Base-by-base conservation (phyloP, 2,888 invertebrate species). In the Gandaritis pyraliata region DNA sequence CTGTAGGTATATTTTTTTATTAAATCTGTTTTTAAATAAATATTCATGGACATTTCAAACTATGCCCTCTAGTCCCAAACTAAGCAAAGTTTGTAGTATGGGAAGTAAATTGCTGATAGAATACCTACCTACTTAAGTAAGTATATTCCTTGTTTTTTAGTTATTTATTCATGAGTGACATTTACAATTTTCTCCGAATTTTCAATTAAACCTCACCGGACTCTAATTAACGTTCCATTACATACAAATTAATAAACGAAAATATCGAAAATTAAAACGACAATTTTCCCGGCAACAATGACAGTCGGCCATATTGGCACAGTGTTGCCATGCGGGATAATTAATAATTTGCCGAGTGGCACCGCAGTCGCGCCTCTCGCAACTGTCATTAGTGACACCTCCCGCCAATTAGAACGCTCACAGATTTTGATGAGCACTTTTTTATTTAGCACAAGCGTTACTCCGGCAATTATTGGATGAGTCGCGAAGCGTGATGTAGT, bases 301-400 rank as follows among this genome's bases (percentile, higher is more conserved):
- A 78, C 72, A 71, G 82, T 83, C 87, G 79, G 88, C 89, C 87
- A 90, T 92, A 83, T 89, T 90, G 88, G 81, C 74, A 73, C 84
- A 79, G 88, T 90, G 90, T 88, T 90, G 83, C 90, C 89, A 90
- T 83, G 86, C 90, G 89, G 81, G 81, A 90, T 91, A 91, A 92
- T 91, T 90, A 91, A 88, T 90, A 91, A 90, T 91, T 90, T 87
- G 87, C 81, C 80, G 79, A 71, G 71, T 69, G 66, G 81, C 79
- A 71, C 66, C 71, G 69, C 69, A 69, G 65, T 70, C 66, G 69
- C 71, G 70, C 69, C 83, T 83, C 85, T 85, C 78, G 81, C 80
- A 76, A 77, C 69, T 87, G 84, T 90, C 91, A 91, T 91, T 91
- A 90, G 89, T 83, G 90, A 91, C 91, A 91, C 92, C 91, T 91